These are phyloP conservation scores for Alectoris magna DNA, from an alignment of 2,797 vertebrate species.

Conservation along the genomic window DNA sequence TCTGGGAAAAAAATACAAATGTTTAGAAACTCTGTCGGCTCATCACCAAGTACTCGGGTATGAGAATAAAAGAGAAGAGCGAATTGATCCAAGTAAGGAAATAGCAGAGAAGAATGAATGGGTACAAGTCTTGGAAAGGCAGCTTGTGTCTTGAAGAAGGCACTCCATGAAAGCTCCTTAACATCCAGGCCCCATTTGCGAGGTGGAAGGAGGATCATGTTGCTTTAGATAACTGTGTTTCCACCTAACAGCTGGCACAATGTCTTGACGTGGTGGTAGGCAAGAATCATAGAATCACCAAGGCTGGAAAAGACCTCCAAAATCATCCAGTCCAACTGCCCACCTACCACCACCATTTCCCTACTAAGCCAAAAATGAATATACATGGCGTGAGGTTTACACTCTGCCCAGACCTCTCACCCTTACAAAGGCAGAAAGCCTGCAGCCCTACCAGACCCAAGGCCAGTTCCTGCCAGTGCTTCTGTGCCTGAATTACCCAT, in stretches of 20 bases:
- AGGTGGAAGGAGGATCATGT: background rate
- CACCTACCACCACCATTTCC: no score
- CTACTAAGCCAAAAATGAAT: no score
- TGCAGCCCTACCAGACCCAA: background rate
- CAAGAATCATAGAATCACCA: background rate
- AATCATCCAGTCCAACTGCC: no score
- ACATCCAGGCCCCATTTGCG: background rate
- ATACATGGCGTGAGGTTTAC: background rate
- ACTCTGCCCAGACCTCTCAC: background rate
- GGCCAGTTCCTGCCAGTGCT: background rate
- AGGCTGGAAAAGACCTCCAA: no score
- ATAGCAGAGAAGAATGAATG: background rate
- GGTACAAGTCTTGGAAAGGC: background rate
- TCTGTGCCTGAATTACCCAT: background rate
- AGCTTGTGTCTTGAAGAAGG: background rate
- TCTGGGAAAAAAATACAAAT: background rate
- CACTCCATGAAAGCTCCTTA: background rate
- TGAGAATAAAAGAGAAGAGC: background rate
- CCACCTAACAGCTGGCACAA: background rate
- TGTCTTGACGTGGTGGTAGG: background rate
- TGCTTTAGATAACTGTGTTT: background rate
- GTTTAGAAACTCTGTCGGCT: background rate
- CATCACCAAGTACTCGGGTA: background rate
- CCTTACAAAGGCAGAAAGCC: background rate
- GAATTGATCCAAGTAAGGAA: background rate